These are phyloP conservation scores for Melanotaenia pygmaea DNA, from an alignment of 2,797 vertebrate species.

Conservation along the genomic window DNA sequence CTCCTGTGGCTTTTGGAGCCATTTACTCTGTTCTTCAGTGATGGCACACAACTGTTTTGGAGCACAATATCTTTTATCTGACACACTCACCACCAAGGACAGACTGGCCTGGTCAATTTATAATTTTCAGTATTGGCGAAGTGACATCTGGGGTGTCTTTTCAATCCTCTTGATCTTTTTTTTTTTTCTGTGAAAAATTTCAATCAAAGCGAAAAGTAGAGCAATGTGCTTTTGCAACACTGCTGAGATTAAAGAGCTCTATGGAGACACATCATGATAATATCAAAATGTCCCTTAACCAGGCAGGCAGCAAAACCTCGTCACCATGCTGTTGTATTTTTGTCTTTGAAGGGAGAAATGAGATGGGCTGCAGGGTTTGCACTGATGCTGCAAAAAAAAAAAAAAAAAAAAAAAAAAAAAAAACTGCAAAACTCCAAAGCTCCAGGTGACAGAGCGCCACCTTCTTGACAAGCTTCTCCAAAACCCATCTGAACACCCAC, in stretches of 20 bases:
- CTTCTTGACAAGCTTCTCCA: slow-evolving; percentile 62
- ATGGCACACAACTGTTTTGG: slow-evolving; percentile 10
- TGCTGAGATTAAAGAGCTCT: slow-evolving; percentile 43
- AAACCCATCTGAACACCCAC: slow-evolving; percentile 77
- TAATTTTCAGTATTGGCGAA: slow-evolving; percentile 45
- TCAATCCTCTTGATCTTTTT: slow-evolving; percentile 37
- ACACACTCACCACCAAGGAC: slow-evolving; percentile 47
- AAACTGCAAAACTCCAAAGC: slow-evolving; percentile 58
- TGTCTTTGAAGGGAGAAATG: slow-evolving; percentile 47
- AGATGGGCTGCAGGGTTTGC: slow-evolving; percentile 1
- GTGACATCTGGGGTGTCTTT: slow-evolving; percentile 20
- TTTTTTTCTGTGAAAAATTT: slow-evolving; percentile 16
- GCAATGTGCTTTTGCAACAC: slow-evolving; percentile 23
- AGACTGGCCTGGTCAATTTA: slow-evolving; percentile 45
- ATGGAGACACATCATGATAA: slow-evolving; percentile 29
- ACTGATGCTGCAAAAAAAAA: slow-evolving; percentile 18
- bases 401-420: slow-evolving; percentile 8
- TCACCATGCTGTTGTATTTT: slow-evolving; percentile 32
- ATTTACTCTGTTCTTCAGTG: slow-evolving; percentile 56
- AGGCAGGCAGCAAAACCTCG: slow-evolving; percentile 25
- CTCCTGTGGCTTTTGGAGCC: slow-evolving; percentile 60
- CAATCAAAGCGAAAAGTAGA: slow-evolving; percentile 41
- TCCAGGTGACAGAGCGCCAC: slow-evolving; percentile 68
- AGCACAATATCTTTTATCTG: slow-evolving; percentile 32
- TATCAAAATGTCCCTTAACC: slow-evolving; percentile 47